A percentile compares a stretch with the other conserved stretches of the same genome.
These are phyloP conservation scores for Malacosoma neustria DNA, from an alignment of 2,888 invertebrate species.

Conservation along the genomic window DNA sequence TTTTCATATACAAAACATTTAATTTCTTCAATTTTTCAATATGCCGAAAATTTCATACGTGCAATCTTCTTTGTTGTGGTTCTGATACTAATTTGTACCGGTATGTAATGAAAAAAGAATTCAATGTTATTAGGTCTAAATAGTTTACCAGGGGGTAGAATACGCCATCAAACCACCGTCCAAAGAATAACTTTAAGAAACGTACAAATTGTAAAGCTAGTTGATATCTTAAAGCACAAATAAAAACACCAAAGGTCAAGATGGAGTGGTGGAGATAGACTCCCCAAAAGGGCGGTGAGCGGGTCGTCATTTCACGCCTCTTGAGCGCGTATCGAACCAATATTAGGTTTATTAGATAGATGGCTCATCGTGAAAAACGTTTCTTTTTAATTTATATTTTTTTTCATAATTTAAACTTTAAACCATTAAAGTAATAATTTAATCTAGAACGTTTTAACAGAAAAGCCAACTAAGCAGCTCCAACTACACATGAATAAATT, in stretches of 20 bases:
- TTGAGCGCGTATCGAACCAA: slow-evolving; percentile 69
- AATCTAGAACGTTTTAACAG: too few species aligned
- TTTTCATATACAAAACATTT: too few species aligned
- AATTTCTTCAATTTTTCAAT: too few species aligned
- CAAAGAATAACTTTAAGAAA: slow-evolving; percentile 13
- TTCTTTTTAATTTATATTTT: slow-evolving; percentile 46
- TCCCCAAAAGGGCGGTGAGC: slow-evolving; percentile 27
- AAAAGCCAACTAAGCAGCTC: too few species aligned
- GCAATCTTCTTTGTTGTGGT: too few species aligned
- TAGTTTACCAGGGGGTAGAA: slow-evolving; percentile 18
- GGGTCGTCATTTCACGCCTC: slow-evolving; percentile 65
- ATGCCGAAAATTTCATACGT: too few species aligned
- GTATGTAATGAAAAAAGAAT: slow-evolving; percentile 19
- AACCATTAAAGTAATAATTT: too few species aligned
- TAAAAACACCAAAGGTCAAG: slow-evolving; percentile 38
- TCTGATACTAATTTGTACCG: too few species aligned
- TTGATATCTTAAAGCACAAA: slow-evolving; percentile 16
- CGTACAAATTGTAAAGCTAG: background rate
- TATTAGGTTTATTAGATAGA: slow-evolving; percentile 72
- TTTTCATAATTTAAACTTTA: slow-evolving; percentile 10
- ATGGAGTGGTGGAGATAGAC: slow-evolving; percentile 27
- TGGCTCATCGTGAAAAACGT: slow-evolving; percentile 50
- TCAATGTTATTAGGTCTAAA: slow-evolving; percentile 40
- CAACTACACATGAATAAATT: too few species aligned
- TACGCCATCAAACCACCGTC: slow-evolving; percentile 13